These are phyloP conservation scores for Clarias gariepinus DNA, from an alignment of 2,113 vertebrate genomes.

Conservation along the genomic window DNA sequence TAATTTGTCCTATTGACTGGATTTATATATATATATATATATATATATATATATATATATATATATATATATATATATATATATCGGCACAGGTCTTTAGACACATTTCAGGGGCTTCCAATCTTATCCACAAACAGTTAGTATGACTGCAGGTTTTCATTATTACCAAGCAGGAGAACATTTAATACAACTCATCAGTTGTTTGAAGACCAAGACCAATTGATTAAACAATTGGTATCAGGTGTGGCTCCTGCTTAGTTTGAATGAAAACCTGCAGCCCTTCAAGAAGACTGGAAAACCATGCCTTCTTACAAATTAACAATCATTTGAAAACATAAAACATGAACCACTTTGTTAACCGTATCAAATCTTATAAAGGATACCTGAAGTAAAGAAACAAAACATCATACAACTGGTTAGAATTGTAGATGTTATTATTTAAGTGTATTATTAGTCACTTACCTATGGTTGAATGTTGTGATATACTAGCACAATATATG, in stretches of 20 bases:
- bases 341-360: neutral
- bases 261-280: neutral
- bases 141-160: neutral
- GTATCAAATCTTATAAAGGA: neutral
- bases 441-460: too few relatives aligned
- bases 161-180: neutral
- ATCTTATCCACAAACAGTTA: neutral
- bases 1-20: neutral
- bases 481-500: neutral
- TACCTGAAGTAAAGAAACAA: neutral
- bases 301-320: conserved; percentile 4
- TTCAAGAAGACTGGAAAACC: neutral
- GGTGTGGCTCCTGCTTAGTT: neutral
- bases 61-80: too few relatives aligned
- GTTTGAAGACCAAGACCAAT: neutral
- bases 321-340: neutral
- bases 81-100: neutral
- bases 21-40: too few relatives aligned
- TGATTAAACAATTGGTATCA: neutral
- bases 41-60: too few relatives aligned
- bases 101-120: neutral
- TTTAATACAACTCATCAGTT: conserved; percentile 14
- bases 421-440: neutral
- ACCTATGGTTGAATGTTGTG: neutral
- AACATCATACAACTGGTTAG: neutral